Conservation (phyloP, 2,113 vertebrate genomes). For the Hemichromis elongatus region DNA sequence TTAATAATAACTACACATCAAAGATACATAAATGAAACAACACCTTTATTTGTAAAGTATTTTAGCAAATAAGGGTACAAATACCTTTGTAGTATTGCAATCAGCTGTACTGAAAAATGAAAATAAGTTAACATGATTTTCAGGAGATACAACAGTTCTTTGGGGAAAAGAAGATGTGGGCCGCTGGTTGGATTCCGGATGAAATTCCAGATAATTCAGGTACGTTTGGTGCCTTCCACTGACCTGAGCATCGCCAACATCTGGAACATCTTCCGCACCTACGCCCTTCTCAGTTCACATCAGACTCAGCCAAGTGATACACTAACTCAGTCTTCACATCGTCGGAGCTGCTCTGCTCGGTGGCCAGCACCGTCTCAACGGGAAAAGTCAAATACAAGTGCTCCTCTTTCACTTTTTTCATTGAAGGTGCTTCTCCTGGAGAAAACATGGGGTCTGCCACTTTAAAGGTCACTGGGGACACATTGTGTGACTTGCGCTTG, state of each 20-base stretch:
- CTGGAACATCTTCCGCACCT: background rate
- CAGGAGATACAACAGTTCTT: background rate
- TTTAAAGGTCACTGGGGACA: slow-evolving; percentile 71
- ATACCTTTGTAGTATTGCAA: background rate
- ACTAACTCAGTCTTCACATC: slow-evolving; percentile 64
- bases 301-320: slow-evolving; percentile 52
- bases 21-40: background rate
- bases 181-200: background rate
- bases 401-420: slow-evolving; percentile 81
- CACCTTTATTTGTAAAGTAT: slow-evolving; percentile 7
- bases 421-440: slow-evolving; percentile 14
- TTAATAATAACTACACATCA: background rate
- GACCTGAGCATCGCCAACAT: background rate
- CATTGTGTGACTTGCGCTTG: slow-evolving; percentile 67
- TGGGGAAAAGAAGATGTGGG: background rate
- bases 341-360: slow-evolving; percentile 55
- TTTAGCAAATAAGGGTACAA: background rate
- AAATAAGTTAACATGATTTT: slow-evolving; percentile 18
- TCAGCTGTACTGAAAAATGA: background rate
- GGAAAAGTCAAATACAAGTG: slow-evolving; percentile 79
- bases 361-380: slow-evolving; percentile 75
- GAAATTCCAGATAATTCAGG: background rate
- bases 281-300: slow-evolving; percentile 47
- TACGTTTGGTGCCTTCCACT: background rate
- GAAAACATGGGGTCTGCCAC: slow-evolving; percentile 65